A percentile compares a stretch with the other conserved stretches of the same genome.
Conservation (phyloP, 2,888 invertebrate genomes). For the Dicycla oo region DNA sequence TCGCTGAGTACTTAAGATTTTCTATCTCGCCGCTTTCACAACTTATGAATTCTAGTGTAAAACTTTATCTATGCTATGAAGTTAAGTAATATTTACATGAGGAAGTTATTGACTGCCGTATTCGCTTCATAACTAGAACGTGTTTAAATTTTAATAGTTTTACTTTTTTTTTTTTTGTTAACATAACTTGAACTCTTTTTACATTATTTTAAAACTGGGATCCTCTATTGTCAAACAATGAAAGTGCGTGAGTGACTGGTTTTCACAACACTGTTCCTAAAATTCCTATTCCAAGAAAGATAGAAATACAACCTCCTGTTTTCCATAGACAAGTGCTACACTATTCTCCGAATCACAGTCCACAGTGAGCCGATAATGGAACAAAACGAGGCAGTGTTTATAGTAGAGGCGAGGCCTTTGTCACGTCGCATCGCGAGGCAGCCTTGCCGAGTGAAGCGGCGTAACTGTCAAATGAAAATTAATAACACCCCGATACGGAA, state of each 20-base stretch:
- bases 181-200: too few species aligned
- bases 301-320: constrained; percentile 1
- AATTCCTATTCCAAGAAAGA: constrained; percentile 8
- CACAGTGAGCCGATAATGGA: constrained; percentile 70
- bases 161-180: not conserved
- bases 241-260: not conserved
- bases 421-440: constrained; percentile 61
- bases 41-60: constrained; percentile 63
- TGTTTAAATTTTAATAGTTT: not conserved
- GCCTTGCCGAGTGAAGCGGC: constrained; percentile 69
- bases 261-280: not conserved
- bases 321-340: constrained; percentile 51
- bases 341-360: constrained; percentile 67
- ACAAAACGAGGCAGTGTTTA: constrained; percentile 71
- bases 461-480: constrained; percentile 83
- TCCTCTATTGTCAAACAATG: too few species aligned
- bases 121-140: not conserved
- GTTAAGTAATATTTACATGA: constrained; percentile 28
- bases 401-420: constrained; percentile 64
- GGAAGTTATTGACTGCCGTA: constrained; percentile 26
- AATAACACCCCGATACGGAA: constrained; percentile 75
- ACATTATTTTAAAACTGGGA: too few species aligned
- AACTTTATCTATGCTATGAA: constrained; percentile 55
- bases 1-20: constrained; percentile 62
- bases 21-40: constrained; percentile 65